These are phyloP conservation scores for Candoia aspera DNA, from an alignment of 2,113 vertebrate genomes.

Conservation along the genomic window DNA sequence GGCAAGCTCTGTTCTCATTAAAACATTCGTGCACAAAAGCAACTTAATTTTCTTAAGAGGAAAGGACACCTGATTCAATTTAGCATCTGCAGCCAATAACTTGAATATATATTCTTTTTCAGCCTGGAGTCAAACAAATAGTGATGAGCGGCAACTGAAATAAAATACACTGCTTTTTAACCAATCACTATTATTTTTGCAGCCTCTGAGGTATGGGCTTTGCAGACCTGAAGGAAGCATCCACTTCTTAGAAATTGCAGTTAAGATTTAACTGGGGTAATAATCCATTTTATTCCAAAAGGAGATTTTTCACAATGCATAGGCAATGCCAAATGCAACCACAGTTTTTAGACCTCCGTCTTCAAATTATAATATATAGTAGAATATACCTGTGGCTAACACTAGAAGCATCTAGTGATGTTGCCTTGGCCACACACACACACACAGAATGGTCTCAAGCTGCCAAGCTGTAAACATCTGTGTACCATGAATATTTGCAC, in stretches of 20 bases:
- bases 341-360: not conserved
- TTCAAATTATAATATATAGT: not conserved
- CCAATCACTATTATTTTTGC: constrained; percentile 68
- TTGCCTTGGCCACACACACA: no score
- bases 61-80: constrained; percentile 99
- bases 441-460: not conserved
- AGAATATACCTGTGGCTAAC: not conserved
- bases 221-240: constrained; percentile 53
- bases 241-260: constrained; percentile 56
- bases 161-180: constrained; percentile 77
- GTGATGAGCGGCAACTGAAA: constrained; percentile 78
- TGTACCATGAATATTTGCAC: not conserved
- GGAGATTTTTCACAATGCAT: not conserved
- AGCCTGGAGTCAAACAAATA: constrained; percentile 78
- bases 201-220: constrained; percentile 71
- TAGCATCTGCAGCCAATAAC: constrained; percentile 78
- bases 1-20: constrained; percentile 89
- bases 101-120: constrained; percentile 79
- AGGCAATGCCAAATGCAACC: not conserved
- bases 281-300: constrained; percentile 13
- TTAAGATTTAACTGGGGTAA: constrained; percentile 48
- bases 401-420: not conserved
- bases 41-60: constrained; percentile 99
- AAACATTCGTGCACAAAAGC: constrained; percentile 87
- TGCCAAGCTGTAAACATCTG: not conserved